These are phyloP conservation scores for Betta splendens DNA, from an alignment of 2,797 vertebrate species.

Conservation along the genomic window DNA sequence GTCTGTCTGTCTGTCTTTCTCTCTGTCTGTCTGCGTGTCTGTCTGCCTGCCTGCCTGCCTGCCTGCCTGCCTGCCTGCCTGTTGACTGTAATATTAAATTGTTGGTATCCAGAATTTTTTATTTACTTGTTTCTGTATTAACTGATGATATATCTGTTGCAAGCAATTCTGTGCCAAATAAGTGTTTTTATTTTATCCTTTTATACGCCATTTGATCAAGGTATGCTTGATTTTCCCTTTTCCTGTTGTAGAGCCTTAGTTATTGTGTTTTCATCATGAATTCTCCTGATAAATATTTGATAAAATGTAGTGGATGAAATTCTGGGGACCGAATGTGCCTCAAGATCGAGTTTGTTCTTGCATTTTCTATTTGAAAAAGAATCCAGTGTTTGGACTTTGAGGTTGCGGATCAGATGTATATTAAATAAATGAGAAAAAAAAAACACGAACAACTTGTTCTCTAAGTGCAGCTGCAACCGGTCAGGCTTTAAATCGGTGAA, in stretches of 20 bases:
- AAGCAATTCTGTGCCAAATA: background rate
- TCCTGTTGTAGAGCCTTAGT: conserved; percentile 1
- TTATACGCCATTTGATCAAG: conserved; percentile 4
- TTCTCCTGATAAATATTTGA: conserved; percentile 4
- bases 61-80: too few species aligned
- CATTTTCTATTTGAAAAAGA: conserved; percentile 2
- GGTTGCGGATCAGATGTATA: conserved; percentile 21
- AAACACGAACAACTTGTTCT: background rate
- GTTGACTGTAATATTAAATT: conserved; percentile 9
- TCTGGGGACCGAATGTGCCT: conserved; percentile 4
- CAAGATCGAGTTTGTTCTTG: conserved; percentile 1
- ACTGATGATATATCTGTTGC: background rate
- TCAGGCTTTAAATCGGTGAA: background rate
- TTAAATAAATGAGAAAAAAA: conserved; percentile 20
- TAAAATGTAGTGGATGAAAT: background rate
- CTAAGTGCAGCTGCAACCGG: background rate
- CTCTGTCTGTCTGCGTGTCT: too few species aligned
- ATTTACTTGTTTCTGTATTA: too few species aligned
- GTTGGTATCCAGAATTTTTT: too few species aligned
- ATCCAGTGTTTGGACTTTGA: conserved; percentile 9
- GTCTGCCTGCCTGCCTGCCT: too few species aligned
- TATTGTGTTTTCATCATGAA: background rate
- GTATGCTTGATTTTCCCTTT: conserved; percentile 1
- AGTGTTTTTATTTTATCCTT: background rate
- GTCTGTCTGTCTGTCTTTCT: too few species aligned